phyloP scores from a whole-genome alignment of 2,888 invertebrate species.

The Rhodophaea formosa region DNA sequence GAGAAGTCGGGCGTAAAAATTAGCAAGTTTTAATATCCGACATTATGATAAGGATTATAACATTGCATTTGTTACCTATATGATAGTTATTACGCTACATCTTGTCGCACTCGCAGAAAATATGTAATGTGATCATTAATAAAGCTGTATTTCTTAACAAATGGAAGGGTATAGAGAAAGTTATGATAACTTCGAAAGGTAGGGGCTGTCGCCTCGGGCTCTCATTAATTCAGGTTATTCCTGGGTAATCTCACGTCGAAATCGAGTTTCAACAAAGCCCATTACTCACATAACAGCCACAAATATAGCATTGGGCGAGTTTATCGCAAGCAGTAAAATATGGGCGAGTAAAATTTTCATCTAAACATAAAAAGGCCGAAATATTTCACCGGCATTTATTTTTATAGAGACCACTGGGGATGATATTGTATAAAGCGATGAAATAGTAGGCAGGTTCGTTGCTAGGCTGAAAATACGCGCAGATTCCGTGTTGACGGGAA shows the following conservation, averaged over 20 bases:
- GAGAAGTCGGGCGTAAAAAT: too few relatives aligned
- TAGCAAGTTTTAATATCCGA: too few relatives aligned
- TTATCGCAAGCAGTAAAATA: constrained; percentile 27
- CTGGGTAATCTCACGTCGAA: constrained; percentile 37
- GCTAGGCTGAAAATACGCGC: not conserved
- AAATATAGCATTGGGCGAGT: constrained; percentile 25
- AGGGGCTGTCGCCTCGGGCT: constrained; percentile 23
- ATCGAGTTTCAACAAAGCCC: constrained; percentile 36
- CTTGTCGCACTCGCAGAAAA: too few relatives aligned
- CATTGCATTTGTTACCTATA: too few relatives aligned
- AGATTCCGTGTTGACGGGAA: not conserved
- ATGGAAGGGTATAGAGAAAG: constrained; percentile 12
- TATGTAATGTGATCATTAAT: not conserved
- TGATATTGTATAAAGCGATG: constrained; percentile 12
- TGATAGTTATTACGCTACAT: too few relatives aligned
- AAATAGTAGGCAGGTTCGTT: not conserved
- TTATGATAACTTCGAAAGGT: constrained; percentile 14
- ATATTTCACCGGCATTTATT: constrained; percentile 19
- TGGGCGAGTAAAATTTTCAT: constrained; percentile 25
- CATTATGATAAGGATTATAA: too few relatives aligned
- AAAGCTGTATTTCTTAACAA: constrained; percentile 3
- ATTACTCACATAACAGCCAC: constrained; percentile 31
- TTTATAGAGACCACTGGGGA: constrained; percentile 22
- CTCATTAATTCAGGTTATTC: constrained; percentile 29
- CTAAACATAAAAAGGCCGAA: constrained; percentile 21